Percentiles rank a stretch among this genome's conserved stretches.
Evolutionary conservation across 2,888 invertebrate genomes (phyloP).

Genomic region (Cosmia trapezina): DNA sequence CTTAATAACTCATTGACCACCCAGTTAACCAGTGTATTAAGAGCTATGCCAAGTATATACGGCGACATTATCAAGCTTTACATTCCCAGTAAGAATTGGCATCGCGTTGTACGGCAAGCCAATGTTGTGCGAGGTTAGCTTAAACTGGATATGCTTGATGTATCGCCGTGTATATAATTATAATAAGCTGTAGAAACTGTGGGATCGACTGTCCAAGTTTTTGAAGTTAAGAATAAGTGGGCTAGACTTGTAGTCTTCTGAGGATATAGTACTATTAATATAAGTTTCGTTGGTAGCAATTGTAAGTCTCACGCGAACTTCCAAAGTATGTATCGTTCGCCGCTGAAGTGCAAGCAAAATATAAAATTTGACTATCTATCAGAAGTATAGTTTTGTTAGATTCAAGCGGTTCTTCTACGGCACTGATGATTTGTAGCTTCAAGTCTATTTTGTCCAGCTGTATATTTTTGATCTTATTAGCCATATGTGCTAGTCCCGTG

Average conservation of each 20-base stretch:
- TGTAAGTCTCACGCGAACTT: background rate
- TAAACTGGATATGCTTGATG: background rate
- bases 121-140: background rate
- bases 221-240: slow-evolving; percentile 3
- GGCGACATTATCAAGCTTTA: slow-evolving; percentile 12
- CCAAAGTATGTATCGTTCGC: background rate
- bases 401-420: background rate
- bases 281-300: background rate
- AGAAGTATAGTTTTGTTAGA: background rate
- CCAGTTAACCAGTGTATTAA: slow-evolving; percentile 54
- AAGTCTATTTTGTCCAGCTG: background rate
- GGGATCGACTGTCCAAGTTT: background rate
- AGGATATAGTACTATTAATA: slow-evolving; percentile 5
- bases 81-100: background rate
- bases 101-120: background rate
- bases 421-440: background rate
- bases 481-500: slow-evolving; percentile 10
- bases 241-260: slow-evolving; percentile 17
- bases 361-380: background rate
- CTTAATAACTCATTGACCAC: slow-evolving; percentile 70
- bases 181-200: slow-evolving; percentile 2
- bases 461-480: slow-evolving; percentile 12
- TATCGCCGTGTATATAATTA: too few species aligned
- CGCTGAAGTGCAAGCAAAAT: background rate
- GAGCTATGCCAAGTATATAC: slow-evolving; percentile 54